Base-by-base conservation (phyloP, 1,140 invertebrate genomes). In the Drosophila cardini region DNA sequence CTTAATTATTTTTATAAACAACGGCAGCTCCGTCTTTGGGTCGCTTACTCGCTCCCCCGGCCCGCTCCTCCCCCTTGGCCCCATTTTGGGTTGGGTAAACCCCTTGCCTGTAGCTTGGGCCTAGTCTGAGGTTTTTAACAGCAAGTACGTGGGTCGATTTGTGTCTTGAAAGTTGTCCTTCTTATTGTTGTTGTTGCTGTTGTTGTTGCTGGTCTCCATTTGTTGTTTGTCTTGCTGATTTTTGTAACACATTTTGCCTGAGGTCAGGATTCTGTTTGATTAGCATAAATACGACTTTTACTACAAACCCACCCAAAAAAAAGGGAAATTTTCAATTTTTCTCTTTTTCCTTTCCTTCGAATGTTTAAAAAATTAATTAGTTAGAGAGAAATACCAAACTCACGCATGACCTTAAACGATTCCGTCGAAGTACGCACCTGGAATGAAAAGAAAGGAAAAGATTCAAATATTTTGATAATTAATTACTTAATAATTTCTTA, bases 1-100 rank as follows among this genome's bases (percentile, higher is more conserved):
- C 84, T 87, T 87, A 87, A 87, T 87, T 87, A 87, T 87, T 87
- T 89, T 87, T 87, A 87, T 87, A 87, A 87, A 89, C 84, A 84
- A 80, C 73, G 72, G 52, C 74, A 64, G 42, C 62, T 42, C 45
- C 57, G 34, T 48, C 56, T 16, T 71, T 45, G 50, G 43, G 53
- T 26, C 56, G 56, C 45, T 50, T 53, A 58, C 46, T 36, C 21
- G 21, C 16, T 7, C 1, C 32, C 42, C 8, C 42, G 10, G 1
- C 15, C 42, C 2, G 9, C 8, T 30, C 21, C 8, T 1, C 13
- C 9, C 1, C 21, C 9, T 6, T 21, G 4, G 9, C 16, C 21
- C n/a, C 1, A n/a, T n/a, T 8, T 15, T 26, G 13, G 42, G 8
- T 21, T 46, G 10, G 43, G 21, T 36, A 34, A 7, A 46, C 78